Evolutionary conservation across 2,113 vertebrate genomes (phyloP), one percentile per base, ranked within the genome.

Genomic region (Oreochromis spilurus): DNA sequence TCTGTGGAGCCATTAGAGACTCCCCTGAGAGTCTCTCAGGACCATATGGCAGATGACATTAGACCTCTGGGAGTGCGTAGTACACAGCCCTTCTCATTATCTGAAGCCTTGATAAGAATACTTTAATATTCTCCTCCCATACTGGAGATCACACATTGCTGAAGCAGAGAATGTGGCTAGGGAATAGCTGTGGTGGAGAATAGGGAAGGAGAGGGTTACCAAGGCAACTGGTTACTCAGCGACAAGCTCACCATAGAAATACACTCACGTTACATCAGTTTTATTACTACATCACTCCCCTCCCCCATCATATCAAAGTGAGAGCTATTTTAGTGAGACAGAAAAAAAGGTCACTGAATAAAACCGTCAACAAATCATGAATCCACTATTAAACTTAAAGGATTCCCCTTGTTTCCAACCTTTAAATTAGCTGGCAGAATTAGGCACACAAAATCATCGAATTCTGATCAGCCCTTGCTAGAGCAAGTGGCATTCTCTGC

Each of bases 191-290:
- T 62, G 72, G 57, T 86, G 54, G 87, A 19, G 75, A 58, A 84
- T 82, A 60, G 54, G 77, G 53, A 87, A 87, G 89, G 67, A 87
- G 79, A 79, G 19, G 77, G 93, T 95, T 94, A 79, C 92, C 94
- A 94, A 79, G 93, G 91, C 92, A 95, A 95, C 95, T 88, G 83
- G 93, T 95, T 94, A 94, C 93, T 95, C 94, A 93, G 94, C 87
- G 88, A 94, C 95, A 92, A 94, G 85, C 87, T 86, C 84, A 67
- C 79, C 89, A 84, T 85, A 90, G 89, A 91, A 88, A 89, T 89
- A 85, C 79, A 83, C 85, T 93, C 86, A 75, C 88, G 92, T 93
- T 92, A 93, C 92, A 92, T 93, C 89, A 93, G 82, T 92, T 29
- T 92, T 82, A 88, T 92, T 94, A 91, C 90, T 92, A 60, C 81